Evolutionary conservation across 30 jellyfish, hydroid and myxozoan genomes (phyloP), one percentile per base, ranked within the genome.

Genomic region (Phacellophora camtschatica): DNA sequence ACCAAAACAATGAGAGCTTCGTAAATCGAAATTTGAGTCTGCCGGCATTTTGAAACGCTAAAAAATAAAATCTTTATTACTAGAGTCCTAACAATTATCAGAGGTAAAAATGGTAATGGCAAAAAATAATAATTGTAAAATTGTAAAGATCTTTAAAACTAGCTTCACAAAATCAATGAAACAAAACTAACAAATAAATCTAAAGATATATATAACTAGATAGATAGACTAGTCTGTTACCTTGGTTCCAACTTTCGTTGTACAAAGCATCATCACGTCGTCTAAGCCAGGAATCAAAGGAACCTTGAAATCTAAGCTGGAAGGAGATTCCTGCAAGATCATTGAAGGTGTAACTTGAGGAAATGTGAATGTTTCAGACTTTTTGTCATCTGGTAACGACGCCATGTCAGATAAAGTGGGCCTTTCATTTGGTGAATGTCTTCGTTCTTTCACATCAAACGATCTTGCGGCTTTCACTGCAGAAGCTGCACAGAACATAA

Each of bases 221-320:
- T n/a, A n/a, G n/a, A n/a, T n/a, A n/a, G n/a, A n/a, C n/a, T n/a
- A n/a, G n/a, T n/a, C n/a, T n/a, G n/a, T 35, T 57, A 92, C 98
- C 96, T 92, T 85, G 20, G 95, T 85, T 23, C 98, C 98, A 15
- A 92, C 68, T 54, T 86, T 79, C n/a, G 98, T 92, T 29, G 96
- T 92, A 58, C 91, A 54, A 5, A 92, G 59, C 59, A 46, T 81
- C 54, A 81, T 84, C 34, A 84, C 88, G 19, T 71, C 85, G 25
- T 67, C 84, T 0, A 71, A 89, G 28, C 90, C 95, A 35, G 96
- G 98, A 5, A 84, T 68, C 64, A 84, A 24, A 1, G 96, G 98
- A 3, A 92, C 94, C 53, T 92, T 92, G 22, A 95, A 55, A 74
- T 77, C 96, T 66, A 92, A 74, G 45, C 98, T 92, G 41, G 43